Percentiles rank a stretch among this genome's conserved stretches.
These are phyloP conservation scores for Ianthella basta DNA, from an alignment of 37 sponge, comb jelly and placozoan genomes.

Conservation along the genomic window DNA sequence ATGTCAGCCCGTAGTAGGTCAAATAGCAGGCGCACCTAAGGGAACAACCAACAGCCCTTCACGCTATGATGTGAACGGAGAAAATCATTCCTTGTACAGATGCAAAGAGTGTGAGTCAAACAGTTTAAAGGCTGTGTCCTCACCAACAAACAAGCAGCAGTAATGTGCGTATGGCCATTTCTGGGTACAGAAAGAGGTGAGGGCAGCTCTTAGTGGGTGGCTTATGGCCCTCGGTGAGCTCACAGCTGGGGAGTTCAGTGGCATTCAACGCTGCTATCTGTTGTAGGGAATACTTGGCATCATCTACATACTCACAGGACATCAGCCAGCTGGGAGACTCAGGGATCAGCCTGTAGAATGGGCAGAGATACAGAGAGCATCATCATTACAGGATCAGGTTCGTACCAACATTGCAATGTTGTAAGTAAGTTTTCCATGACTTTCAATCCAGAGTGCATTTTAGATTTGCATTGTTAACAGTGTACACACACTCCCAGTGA, in stretches of 20 bases:
- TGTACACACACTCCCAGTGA: too few relatives aligned
- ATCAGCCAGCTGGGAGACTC: slow-evolving; percentile 82
- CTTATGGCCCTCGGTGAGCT: slow-evolving; percentile 4
- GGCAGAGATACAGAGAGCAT: background rate
- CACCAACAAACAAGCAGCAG: slow-evolving; percentile 2
- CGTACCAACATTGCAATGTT: too few relatives aligned
- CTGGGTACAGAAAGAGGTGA: background rate
- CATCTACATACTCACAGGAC: slow-evolving; percentile 24
- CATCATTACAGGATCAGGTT: background rate
- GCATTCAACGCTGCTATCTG: slow-evolving; percentile 60
- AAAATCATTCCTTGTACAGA: too few relatives aligned
- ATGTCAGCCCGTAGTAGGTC: slow-evolving; percentile 3
- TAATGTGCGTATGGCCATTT: background rate
- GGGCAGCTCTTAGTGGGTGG: background rate
- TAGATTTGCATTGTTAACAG: too few relatives aligned
- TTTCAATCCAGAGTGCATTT: too few relatives aligned
- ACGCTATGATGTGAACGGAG: too few relatives aligned
- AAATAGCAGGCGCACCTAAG: background rate
- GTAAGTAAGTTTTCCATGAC: too few relatives aligned
- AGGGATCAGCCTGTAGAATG: slow-evolving; percentile 47
- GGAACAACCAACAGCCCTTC: too few relatives aligned
- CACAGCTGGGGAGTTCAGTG: slow-evolving; percentile 25
- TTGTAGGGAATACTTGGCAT: slow-evolving; percentile 52
- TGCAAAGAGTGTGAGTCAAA: too few relatives aligned
- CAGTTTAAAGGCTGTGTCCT: background rate